These are phyloP conservation scores for Condylura cristata DNA, from an alignment of 2,113 vertebrate genomes.

Conservation along the genomic window DNA sequence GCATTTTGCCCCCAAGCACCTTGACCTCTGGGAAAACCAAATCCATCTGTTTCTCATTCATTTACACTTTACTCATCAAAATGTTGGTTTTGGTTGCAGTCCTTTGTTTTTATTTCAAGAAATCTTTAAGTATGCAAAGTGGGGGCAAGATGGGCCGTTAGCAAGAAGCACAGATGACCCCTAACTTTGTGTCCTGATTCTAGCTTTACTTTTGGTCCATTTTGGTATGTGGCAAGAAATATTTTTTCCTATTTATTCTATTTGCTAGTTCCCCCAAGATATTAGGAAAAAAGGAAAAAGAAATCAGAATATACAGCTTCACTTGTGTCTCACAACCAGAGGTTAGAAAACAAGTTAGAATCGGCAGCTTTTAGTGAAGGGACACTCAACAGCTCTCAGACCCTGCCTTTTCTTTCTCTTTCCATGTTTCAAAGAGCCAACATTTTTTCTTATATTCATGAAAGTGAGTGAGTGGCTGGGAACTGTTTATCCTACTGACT, in stretches of 20 bases:
- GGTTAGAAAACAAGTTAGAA: not conserved
- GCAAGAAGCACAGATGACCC: not conserved
- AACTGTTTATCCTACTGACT: not conserved
- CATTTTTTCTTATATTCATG: not conserved
- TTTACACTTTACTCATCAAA: conserved; percentile 75
- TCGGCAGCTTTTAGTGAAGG: not conserved
- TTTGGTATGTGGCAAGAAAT: not conserved
- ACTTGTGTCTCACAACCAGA: not conserved
- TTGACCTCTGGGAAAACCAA: conserved; percentile 59
- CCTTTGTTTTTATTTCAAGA: conserved; percentile 73
- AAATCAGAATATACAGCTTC: not conserved
- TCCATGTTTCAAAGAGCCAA: conserved; percentile 33
- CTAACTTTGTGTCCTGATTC: not conserved
- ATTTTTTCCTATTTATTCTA: not conserved
- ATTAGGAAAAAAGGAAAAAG: not conserved
- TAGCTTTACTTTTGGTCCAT: not conserved
- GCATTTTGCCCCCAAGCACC: conserved; percentile 45
- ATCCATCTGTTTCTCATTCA: conserved; percentile 71
- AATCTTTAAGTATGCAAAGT: conserved; percentile 52
- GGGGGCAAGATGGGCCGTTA: conserved; percentile 25
- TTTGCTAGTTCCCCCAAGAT: not conserved
- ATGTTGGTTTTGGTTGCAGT: conserved; percentile 75
- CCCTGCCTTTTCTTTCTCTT: conserved; percentile 8
- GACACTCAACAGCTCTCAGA: not conserved
- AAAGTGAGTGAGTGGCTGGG: conserved; percentile 2